Evolutionary conservation across 2,113 vertebrate genomes (phyloP), one percentile per base, ranked within the genome.

Genomic region (Xiphophorus hellerii): DNA sequence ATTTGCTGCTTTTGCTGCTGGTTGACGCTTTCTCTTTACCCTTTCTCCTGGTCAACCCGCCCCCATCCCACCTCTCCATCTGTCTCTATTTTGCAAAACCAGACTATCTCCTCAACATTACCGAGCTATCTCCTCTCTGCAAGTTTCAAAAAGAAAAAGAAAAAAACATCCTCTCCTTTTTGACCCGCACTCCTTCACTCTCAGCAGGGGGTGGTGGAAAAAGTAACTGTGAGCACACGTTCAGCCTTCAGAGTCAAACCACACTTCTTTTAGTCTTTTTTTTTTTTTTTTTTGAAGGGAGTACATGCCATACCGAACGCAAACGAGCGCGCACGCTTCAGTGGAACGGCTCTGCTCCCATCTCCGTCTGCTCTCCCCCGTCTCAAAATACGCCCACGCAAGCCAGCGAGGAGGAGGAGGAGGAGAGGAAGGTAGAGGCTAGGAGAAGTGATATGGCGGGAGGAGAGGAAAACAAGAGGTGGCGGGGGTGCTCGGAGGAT

Each of bases 171-270:
- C 78, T 58, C 76, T 73, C 54, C 80, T 63, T 83, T 78, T 73
- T 78, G 61, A 60, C 77, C 83, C 76, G 73, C 78, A 80, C 84
- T 82, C 84, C 78, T 80, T 88, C 73, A 78, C 61, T 67, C 89
- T 82, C 88, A 87, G 86, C 83, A 86, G 82, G 88, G 86, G 86
- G 87, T 83, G 89, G 82, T 82, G 81, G 71, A 85, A 90, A 58
- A 89, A 90, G 86, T 88, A 88, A 90, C 91, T 89, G 87, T 82
- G 91, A 92, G 92, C 90, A 75, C 90, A 87, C 75, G 73, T 62
- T 74, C 80, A 91, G 84, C 74, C 92, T 90, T 90, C 84, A 86
- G 84, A 90, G 88, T 90, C 83, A 83, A 88, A 88, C 81, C 77
- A 84, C 84, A 84, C 78, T 86, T 91, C 83, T 89, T 90, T 90